Evolutionary conservation across 2,888 invertebrate genomes (phyloP).

Genomic region (Trisateles emortualis): DNA sequence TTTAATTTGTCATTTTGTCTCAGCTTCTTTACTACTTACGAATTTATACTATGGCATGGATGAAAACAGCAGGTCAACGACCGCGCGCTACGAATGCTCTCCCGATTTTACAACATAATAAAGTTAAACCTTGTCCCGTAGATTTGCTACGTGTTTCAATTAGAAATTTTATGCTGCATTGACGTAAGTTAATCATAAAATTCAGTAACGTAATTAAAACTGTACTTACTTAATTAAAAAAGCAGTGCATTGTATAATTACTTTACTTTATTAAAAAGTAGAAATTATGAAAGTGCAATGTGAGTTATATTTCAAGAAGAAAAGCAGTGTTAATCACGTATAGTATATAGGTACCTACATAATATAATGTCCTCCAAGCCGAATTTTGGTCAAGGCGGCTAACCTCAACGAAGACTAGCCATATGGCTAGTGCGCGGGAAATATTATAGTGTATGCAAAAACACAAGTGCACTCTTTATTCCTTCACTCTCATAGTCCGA

Average conservation of each 20-base stretch:
- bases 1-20: too few species aligned
- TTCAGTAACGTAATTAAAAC: neutral
- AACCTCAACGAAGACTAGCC: too few species aligned
- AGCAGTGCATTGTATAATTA: neutral
- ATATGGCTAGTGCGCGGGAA: too few species aligned
- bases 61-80: slow-evolving; percentile 65
- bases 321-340: neutral
- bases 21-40: too few species aligned
- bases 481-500: too few species aligned
- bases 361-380: neutral
- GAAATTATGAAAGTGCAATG: neutral
- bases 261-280: neutral
- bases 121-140: slow-evolving; percentile 49
- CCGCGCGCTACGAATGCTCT: slow-evolving; percentile 58
- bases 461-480: too few species aligned
- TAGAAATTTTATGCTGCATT: slow-evolving; percentile 8
- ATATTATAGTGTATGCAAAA: too few species aligned
- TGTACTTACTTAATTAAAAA: neutral
- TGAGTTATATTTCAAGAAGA: neutral
- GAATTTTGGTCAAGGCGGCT: too few species aligned
- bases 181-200: slow-evolving; percentile 1
- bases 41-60: too few species aligned
- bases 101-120: slow-evolving; percentile 56
- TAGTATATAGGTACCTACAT: too few species aligned
- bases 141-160: slow-evolving; percentile 32